A percentile compares a stretch with the other conserved stretches of the same genome.
Conservation (phyloP, 2,888 invertebrate genomes). For the Schrankia costaestrigalis region DNA sequence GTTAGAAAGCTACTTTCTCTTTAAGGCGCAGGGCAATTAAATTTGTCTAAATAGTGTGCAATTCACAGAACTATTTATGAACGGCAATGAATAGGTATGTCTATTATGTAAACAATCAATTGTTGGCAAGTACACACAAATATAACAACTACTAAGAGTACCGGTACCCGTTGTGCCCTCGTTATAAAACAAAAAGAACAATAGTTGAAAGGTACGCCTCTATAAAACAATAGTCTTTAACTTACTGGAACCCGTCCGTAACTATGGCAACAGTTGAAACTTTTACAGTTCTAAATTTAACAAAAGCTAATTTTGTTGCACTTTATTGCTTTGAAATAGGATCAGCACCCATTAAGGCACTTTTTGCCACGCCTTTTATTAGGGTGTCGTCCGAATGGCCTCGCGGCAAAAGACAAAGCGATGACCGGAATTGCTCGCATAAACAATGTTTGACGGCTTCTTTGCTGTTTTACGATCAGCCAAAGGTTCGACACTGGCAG, state of each 20-base stretch:
- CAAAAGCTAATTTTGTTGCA: conserved; percentile 79
- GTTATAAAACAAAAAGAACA: conserved; percentile 21
- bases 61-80: too few species aligned
- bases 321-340: conserved; percentile 77
- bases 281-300: conserved; percentile 65
- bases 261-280: conserved; percentile 53
- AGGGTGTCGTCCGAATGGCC: conserved; percentile 78
- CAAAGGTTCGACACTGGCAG: conserved; percentile 23
- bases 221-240: conserved; percentile 61
- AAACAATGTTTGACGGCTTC: conserved; percentile 75
- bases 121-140: neutral
- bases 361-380: conserved; percentile 79
- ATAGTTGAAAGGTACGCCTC: conserved; percentile 50
- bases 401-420: conserved; percentile 74
- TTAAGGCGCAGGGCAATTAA: too few species aligned
- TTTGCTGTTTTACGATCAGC: conserved; percentile 63
- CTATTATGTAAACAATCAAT: neutral
- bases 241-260: conserved; percentile 41
- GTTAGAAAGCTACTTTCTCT: too few species aligned
- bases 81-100: too few species aligned
- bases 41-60: too few species aligned
- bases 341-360: conserved; percentile 71
- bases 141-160: conserved; percentile 13
- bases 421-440: conserved; percentile 70
- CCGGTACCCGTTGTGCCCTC: conserved; percentile 18